Evolutionary conservation across 2,888 invertebrate species (phyloP).

Genomic region (Thysanoteuthis rhombus): DNA sequence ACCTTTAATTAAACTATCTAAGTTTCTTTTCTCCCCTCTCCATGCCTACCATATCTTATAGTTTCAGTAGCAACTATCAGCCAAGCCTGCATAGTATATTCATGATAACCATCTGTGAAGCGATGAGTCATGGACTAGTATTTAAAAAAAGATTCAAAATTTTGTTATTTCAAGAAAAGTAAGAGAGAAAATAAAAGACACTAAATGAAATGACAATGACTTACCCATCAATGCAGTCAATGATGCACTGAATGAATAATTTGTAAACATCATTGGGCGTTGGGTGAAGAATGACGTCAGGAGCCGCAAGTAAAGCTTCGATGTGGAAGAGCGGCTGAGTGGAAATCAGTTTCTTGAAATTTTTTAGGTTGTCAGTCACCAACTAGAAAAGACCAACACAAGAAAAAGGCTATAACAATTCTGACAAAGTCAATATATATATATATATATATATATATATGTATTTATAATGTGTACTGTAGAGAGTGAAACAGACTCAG

Average conservation of each 20-base stretch:
- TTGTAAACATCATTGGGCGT: conserved; percentile 81
- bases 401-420: neutral
- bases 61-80: too few species aligned
- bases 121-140: neutral
- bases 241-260: conserved; percentile 78
- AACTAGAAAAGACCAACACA: conserved; percentile 63
- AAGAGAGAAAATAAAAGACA: neutral
- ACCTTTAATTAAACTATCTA: too few species aligned
- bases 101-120: too few species aligned
- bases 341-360: conserved; percentile 74
- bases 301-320: conserved; percentile 78
- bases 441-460: too few species aligned
- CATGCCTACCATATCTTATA: too few species aligned
- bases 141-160: neutral
- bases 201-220: conserved; percentile 16
- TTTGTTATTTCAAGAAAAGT: neutral
- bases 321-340: conserved; percentile 80
- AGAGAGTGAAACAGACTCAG: too few species aligned
- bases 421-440: too few species aligned
- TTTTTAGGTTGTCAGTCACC: conserved; percentile 78
- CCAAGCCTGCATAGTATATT: too few species aligned
- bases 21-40: too few species aligned
- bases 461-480: too few species aligned
- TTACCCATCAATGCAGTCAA: conserved; percentile 81
- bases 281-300: conserved; percentile 82